Conservation (phyloP, 2,113 vertebrate species). For the Gambusia affinis region DNA sequence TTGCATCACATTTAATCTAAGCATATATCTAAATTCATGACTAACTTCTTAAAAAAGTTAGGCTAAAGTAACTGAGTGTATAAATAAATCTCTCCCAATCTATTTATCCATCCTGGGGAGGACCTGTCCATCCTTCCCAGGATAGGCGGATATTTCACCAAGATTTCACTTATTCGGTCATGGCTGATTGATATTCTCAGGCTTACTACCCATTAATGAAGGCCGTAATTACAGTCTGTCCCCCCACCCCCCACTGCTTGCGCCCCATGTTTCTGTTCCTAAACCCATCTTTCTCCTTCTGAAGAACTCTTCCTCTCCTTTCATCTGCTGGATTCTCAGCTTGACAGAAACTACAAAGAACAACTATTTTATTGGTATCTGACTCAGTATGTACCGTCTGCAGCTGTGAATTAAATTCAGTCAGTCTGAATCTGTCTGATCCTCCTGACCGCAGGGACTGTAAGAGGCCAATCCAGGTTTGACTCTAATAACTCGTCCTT, state of each 20-base stretch:
- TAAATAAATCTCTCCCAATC: neutral
- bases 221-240: conserved; percentile 61
- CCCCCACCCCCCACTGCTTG: conserved; percentile 10
- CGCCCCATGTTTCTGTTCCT: conserved; percentile 12
- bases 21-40: too few species aligned
- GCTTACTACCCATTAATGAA: conserved; percentile 46
- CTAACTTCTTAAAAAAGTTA: too few species aligned
- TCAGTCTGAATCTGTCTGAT: conserved; percentile 57
- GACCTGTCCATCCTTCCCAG: neutral
- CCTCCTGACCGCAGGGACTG: conserved; percentile 30
- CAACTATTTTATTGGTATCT: conserved; percentile 25
- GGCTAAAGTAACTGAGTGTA: too few species aligned
- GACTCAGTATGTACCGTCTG: conserved; percentile 31
- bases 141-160: neutral
- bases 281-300: neutral
- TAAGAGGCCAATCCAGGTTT: conserved; percentile 5
- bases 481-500: conserved; percentile 36
- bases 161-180: neutral
- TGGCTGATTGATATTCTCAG: conserved; percentile 14
- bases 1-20: neutral
- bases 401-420: conserved; percentile 60
- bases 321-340: conserved; percentile 22
- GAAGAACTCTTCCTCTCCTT: conserved; percentile 31
- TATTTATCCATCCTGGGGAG: too few species aligned
- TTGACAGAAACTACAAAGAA: conserved; percentile 48